Conservation (phyloP, 2,797 vertebrate species). For the Myioborus melanocephalus region DNA sequence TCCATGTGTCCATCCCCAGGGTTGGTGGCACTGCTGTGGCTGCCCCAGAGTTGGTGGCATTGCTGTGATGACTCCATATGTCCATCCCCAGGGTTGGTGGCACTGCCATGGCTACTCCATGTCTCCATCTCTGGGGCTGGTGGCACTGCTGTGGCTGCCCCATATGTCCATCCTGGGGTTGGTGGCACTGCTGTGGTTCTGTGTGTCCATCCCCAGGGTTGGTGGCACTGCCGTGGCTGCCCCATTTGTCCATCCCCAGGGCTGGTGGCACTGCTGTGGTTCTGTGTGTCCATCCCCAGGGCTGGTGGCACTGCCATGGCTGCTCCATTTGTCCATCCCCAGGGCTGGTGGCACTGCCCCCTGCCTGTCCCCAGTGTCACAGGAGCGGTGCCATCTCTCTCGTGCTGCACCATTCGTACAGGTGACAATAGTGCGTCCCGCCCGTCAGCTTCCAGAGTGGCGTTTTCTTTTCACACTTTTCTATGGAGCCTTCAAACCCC, state of each 20-base stretch:
- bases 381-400: not conserved
- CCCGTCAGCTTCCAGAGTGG: slow-evolving; percentile 58
- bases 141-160: rapidly evolving
- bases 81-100: not conserved
- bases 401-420: not conserved
- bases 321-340: too few species aligned
- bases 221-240: not conserved
- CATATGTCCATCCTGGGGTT: rapidly evolving
- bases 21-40: not conserved
- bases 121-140: too few species aligned
- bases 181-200: not conserved
- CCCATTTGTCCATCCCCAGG: rapidly evolving
- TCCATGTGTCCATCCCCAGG: too few species aligned
- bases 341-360: not conserved
- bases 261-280: not conserved
- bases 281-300: rapidly evolving
- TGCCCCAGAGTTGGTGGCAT: rapidly evolving
- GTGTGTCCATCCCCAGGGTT: too few species aligned
- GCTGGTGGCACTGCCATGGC: not conserved
- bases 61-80: rapidly evolving
- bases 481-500: slow-evolving; percentile 71
- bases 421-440: slow-evolving; percentile 8
- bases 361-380: not conserved
- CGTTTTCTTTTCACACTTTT: slow-evolving; percentile 68
- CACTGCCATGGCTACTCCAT: too few species aligned